A percentile compares a stretch with the other conserved stretches of the same genome.
Evolutionary conservation across 2,113 vertebrate species (phyloP).

Genomic region (Saiga tatarica): DNA sequence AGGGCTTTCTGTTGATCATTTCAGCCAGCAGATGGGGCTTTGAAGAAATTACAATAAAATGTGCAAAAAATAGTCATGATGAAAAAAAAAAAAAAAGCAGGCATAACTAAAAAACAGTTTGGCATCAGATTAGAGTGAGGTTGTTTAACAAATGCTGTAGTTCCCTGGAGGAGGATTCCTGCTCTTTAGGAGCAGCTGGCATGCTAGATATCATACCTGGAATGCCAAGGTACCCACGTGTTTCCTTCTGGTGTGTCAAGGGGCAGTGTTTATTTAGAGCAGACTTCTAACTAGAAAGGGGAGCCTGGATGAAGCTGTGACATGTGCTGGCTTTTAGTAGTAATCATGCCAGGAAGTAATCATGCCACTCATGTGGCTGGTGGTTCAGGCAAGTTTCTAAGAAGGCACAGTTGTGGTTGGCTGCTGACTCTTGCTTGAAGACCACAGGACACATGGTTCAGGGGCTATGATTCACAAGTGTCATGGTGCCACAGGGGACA

Average conservation of each 20-base stretch:
- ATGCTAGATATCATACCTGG: not conserved
- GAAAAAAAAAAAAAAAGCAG: not conserved
- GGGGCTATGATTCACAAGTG: not conserved
- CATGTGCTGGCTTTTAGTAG: not conserved
- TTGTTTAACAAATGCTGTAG: not conserved
- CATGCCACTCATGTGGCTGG: not conserved
- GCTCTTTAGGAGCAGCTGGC: not conserved
- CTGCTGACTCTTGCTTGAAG: not conserved
- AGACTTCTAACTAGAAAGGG: not conserved
- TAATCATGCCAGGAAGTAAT: not conserved
- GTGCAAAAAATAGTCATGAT: not conserved
- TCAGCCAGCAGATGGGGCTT: not conserved
- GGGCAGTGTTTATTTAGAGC: not conserved
- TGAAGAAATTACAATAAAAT: not conserved
- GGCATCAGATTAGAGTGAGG: not conserved
- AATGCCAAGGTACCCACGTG: not conserved
- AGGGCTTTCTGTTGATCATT: not conserved
- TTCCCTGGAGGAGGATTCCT: not conserved
- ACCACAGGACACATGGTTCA: not conserved
- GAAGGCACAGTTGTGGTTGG: not conserved
- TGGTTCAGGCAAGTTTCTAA: not conserved
- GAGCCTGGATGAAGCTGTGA: not conserved
- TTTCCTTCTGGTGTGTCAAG: not conserved
- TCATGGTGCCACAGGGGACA: not conserved
- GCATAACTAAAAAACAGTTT: not conserved